Percentiles rank a stretch among this genome's conserved stretches.
phyloP scores from a whole-genome alignment of 2,797 vertebrate species.

The Rhinophrynus dorsalis region DNA sequence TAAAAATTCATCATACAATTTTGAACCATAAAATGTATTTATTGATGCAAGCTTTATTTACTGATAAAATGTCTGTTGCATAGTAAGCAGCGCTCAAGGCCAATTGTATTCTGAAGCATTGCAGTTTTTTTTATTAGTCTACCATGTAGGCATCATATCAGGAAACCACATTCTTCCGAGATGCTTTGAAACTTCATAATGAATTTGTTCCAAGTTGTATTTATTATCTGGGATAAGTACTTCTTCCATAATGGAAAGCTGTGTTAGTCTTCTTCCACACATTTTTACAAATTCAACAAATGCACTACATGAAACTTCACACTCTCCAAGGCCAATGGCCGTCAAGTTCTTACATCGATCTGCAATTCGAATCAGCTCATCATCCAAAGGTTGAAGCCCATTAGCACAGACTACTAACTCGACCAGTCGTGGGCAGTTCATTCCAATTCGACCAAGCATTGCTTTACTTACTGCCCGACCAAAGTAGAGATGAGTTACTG shows the following conservation, averaged over 20 bases:
- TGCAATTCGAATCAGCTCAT: conserved; percentile 70
- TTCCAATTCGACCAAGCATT: conserved; percentile 69
- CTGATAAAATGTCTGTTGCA: conserved; percentile 55
- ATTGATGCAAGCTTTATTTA: conserved; percentile 21
- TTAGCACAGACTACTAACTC: conserved; percentile 75
- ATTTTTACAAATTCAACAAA: conserved; percentile 74
- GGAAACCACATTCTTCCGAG: conserved; percentile 75
- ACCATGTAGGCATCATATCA: conserved; percentile 76
- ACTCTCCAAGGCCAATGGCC: conserved; percentile 72
- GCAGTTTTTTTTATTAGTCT: conserved; percentile 4
- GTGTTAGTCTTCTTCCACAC: conserved; percentile 70
- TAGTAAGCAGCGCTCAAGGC: conserved; percentile 50
- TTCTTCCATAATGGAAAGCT: conserved; percentile 76
- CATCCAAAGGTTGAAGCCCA: conserved; percentile 69
- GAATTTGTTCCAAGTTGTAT: conserved; percentile 71
- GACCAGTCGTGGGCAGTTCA: conserved; percentile 69
- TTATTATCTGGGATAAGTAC: conserved; percentile 71
- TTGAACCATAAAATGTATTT: no score
- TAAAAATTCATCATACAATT: no score
- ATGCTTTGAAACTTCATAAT: conserved; percentile 71
- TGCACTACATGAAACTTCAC: conserved; percentile 71
- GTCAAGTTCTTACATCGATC: conserved; percentile 72
- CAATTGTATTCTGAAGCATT: not conserved
- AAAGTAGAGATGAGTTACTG: conserved; percentile 74
- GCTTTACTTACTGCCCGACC: conserved; percentile 72